A percentile compares a stretch with the other conserved stretches of the same genome.
Evolutionary conservation across 1,140 invertebrate species (phyloP).

Genomic region (Potamilus streckersoni): DNA sequence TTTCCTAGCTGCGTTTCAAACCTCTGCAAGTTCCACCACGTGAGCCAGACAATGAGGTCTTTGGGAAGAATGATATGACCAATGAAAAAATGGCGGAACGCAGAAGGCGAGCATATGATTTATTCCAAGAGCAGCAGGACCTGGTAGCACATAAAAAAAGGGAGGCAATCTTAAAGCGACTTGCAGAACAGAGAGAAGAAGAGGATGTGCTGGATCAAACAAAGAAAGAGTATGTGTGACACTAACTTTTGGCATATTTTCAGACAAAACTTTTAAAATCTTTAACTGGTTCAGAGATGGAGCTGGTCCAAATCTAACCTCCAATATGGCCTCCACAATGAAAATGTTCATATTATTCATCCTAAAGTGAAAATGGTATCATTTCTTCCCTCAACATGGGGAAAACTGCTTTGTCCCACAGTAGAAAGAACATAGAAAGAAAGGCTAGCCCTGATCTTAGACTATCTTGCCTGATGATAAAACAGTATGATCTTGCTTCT

Average conservation of each 20-base stretch:
- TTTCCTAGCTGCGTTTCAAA: slow-evolving; percentile 61
- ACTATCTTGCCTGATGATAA: no score
- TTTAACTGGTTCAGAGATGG: not conserved
- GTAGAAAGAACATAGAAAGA: no score
- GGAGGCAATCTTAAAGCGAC: slow-evolving; percentile 59
- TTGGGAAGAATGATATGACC: slow-evolving; percentile 67
- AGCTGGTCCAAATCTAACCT: not conserved
- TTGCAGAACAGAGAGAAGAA: slow-evolving; percentile 64
- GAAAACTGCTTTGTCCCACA: no score
- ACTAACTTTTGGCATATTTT: not conserved
- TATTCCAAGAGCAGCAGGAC: slow-evolving; percentile 63
- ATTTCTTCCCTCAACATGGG: no score
- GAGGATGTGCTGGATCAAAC: slow-evolving; percentile 58
- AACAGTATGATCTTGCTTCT: no score
- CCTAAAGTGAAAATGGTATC: no score
- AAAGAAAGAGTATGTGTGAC: slow-evolving; percentile 59
- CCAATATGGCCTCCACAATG: no score
- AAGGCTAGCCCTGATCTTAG: no score
- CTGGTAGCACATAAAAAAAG: slow-evolving; percentile 63
- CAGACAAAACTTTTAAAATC: slow-evolving; percentile 1
- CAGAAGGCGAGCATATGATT: slow-evolving; percentile 50
- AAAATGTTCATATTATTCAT: no score
- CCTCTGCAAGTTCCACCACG: slow-evolving; percentile 60
- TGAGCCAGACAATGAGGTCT: slow-evolving; percentile 62
- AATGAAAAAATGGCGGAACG: slow-evolving; percentile 65